These are phyloP conservation scores for Antheraea mylitta DNA, from an alignment of 1,140 invertebrate species.

Conservation along the genomic window DNA sequence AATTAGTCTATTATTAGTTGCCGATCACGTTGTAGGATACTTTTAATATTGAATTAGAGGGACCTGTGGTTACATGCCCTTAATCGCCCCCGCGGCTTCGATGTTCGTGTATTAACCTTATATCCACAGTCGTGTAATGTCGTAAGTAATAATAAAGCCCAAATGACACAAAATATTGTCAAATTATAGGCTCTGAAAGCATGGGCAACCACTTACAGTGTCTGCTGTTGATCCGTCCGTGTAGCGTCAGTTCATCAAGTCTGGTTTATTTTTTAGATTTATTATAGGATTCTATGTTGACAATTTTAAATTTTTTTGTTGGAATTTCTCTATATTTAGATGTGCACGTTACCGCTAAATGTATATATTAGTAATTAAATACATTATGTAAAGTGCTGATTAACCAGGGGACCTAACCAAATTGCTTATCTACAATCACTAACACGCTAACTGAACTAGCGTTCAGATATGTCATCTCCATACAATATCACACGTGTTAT, in stretches of 20 bases:
- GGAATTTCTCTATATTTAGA: no score
- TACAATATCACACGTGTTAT: no score
- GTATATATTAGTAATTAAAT: no score
- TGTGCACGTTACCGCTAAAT: no score
- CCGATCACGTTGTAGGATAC: constrained; percentile 74
- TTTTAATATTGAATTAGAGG: constrained; percentile 79
- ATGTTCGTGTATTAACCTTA: constrained; percentile 68
- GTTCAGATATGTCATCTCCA: no score
- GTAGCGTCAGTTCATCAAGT: constrained; percentile 48
- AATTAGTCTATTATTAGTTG: constrained; percentile 77
- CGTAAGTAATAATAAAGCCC: constrained; percentile 76
- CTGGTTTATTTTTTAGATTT: not conserved
- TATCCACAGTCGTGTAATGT: constrained; percentile 71
- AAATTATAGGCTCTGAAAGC: constrained; percentile 77
- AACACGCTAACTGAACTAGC: no score
- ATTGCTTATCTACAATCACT: no score
- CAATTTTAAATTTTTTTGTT: no score
- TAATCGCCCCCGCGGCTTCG: constrained; percentile 66
- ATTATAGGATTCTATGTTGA: no score
- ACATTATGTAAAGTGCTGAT: no score
- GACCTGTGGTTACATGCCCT: constrained; percentile 72
- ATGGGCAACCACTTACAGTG: constrained; percentile 74
- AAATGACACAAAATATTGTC: constrained; percentile 79
- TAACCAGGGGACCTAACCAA: no score
- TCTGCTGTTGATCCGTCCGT: constrained; percentile 56